Evolutionary conservation across 1,140 invertebrate species (phyloP).

Genomic region (Lepidotrigona ventralis): DNA sequence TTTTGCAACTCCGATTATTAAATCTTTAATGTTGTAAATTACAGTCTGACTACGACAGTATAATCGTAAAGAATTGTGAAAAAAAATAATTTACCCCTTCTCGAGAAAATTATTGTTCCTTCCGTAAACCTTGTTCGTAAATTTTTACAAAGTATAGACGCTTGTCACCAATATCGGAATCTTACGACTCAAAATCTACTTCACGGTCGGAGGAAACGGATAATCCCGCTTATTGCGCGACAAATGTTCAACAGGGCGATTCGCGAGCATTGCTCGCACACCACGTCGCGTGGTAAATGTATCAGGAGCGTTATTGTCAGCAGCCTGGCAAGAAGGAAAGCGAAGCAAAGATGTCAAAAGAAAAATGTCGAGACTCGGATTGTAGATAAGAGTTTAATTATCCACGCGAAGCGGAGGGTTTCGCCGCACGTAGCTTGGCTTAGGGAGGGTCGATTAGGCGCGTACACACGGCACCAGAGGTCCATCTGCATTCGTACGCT

Average conservation of each 20-base stretch:
- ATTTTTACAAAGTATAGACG: too few relatives aligned
- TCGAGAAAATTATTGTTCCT: too few relatives aligned
- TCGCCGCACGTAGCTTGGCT: neutral
- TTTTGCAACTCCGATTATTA: too few relatives aligned
- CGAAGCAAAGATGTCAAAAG: too few relatives aligned
- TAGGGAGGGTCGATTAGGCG: constrained; percentile 53
- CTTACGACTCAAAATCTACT: too few relatives aligned
- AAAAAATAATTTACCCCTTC: too few relatives aligned
- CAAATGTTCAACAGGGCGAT: constrained; percentile 16
- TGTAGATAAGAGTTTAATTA: constrained; percentile 63
- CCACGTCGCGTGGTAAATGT: constrained; percentile 14
- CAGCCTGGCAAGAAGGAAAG: constrained; percentile 27
- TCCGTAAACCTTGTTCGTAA: too few relatives aligned
- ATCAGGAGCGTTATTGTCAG: constrained; percentile 37
- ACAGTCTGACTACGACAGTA: too few relatives aligned
- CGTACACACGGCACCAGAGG: constrained; percentile 20
- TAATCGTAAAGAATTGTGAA: too few relatives aligned
- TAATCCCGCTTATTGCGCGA: constrained; percentile 37
- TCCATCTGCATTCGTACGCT: constrained; percentile 35
- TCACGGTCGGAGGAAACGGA: neutral
- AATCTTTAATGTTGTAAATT: too few relatives aligned
- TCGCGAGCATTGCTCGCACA: constrained; percentile 16
- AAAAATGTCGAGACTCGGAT: constrained; percentile 33
- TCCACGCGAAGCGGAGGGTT: constrained; percentile 49
- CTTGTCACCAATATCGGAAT: neutral